These are phyloP conservation scores for Crenuchus spilurus DNA, from an alignment of 2,797 vertebrate genomes.

Conservation along the genomic window DNA sequence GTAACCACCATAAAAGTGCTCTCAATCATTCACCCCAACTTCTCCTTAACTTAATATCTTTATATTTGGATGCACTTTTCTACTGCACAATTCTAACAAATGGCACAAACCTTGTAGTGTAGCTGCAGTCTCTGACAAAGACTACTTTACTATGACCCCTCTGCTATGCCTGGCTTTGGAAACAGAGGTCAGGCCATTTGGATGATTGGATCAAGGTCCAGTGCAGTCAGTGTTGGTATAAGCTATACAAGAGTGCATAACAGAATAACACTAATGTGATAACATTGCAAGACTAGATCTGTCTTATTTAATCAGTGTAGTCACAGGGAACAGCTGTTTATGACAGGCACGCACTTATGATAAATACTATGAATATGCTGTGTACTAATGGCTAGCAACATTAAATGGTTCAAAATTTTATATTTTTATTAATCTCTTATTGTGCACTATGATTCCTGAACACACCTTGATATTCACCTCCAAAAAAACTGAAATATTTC, in stretches of 20 bases:
- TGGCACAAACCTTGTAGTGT: not conserved
- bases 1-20: not conserved
- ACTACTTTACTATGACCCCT: not conserved
- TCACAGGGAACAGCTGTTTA: not conserved
- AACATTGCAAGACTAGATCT: slow-evolving; percentile 2
- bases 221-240: not conserved
- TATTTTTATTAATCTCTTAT: too few species aligned
- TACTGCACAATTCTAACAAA: not conserved
- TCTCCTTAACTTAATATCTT: not conserved
- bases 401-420: too few species aligned
- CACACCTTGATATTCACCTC: not conserved
- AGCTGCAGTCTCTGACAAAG: not conserved
- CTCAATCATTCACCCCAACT: not conserved
- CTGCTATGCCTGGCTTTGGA: not conserved
- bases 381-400: too few species aligned
- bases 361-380: too few species aligned
- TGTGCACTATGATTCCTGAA: too few species aligned
- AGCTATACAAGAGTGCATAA: slow-evolving; percentile 2
- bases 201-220: slow-evolving; percentile 12
- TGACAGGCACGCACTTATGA: slow-evolving; percentile 12
- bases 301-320: slow-evolving; percentile 27
- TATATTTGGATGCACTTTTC: not conserved
- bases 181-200: not conserved
- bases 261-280: slow-evolving; percentile 25
- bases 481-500: not conserved